phyloP scores from a whole-genome alignment of 2,888 invertebrate species.

The Plagiodera versicolora region DNA sequence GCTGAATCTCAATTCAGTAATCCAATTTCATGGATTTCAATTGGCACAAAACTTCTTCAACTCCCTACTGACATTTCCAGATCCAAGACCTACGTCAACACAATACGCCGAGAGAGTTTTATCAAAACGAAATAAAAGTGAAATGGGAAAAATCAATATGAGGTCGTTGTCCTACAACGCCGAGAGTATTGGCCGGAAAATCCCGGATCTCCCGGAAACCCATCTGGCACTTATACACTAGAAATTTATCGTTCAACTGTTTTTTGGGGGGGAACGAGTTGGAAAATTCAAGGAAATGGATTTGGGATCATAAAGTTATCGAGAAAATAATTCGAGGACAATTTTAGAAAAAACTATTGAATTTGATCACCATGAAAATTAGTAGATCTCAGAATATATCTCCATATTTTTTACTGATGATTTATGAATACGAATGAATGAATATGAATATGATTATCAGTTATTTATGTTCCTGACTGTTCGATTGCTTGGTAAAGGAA shows the following conservation, averaged over 20 bases:
- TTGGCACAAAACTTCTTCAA: too few species aligned
- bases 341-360: too few species aligned
- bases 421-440: too few species aligned
- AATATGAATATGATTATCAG: too few species aligned
- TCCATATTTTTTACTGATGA: too few species aligned
- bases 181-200: slow-evolving; percentile 41
- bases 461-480: too few species aligned
- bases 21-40: too few species aligned
- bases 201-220: slow-evolving; percentile 38
- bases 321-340: neutral
- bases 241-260: slow-evolving; percentile 10
- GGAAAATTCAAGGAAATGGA: slow-evolving; percentile 8
- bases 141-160: slow-evolving; percentile 54
- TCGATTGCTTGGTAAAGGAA: too few species aligned
- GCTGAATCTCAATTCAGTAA: too few species aligned
- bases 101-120: slow-evolving; percentile 27
- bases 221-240: slow-evolving; percentile 6
- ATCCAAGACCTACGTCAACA: neutral
- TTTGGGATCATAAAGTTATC: neutral
- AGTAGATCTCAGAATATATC: too few species aligned
- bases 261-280: neutral
- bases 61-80: neutral
- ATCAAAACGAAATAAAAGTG: slow-evolving; percentile 57
- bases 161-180: slow-evolving; percentile 49
- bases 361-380: too few species aligned